These are phyloP conservation scores for Erebia ligea DNA, from an alignment of 2,888 invertebrate species.

Conservation along the genomic window DNA sequence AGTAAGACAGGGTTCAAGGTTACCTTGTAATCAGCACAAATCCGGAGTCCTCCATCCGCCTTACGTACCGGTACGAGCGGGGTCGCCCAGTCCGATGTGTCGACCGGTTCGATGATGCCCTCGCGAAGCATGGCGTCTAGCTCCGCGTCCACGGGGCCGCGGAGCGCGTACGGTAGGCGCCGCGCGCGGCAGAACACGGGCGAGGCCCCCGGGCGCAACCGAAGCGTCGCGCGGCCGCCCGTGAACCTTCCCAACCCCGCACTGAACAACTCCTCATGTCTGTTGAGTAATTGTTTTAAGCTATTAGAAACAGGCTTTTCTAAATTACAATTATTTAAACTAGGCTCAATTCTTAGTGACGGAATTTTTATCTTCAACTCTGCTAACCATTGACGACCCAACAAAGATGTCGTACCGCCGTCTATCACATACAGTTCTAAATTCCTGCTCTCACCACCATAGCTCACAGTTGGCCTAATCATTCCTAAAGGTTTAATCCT, in stretches of 20 bases:
- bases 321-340: not conserved
- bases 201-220: too few relatives aligned
- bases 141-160: too few relatives aligned
- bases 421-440: conserved; percentile 2
- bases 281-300: not conserved
- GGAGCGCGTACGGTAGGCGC: too few relatives aligned
- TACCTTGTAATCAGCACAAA: conserved; percentile 37
- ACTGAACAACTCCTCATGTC: too few relatives aligned
- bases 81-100: too few relatives aligned
- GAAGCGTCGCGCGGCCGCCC: too few relatives aligned
- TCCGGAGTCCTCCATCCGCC: not conserved
- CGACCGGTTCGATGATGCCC: too few relatives aligned
- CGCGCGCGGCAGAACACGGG: too few relatives aligned
- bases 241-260: too few relatives aligned
- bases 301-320: not conserved
- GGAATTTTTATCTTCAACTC: not conserved
- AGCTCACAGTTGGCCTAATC: not conserved
- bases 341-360: not conserved
- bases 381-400: not conserved
- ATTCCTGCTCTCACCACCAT: not conserved
- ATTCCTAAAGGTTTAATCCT: conserved; percentile 2
- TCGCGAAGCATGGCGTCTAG: too few relatives aligned
- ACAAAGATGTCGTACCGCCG: not conserved
- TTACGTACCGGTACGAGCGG: too few relatives aligned
- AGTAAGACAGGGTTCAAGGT: conserved; percentile 16